These are phyloP conservation scores for Aplodontia rufa DNA, from an alignment of 2,113 vertebrate species.

Conservation along the genomic window DNA sequence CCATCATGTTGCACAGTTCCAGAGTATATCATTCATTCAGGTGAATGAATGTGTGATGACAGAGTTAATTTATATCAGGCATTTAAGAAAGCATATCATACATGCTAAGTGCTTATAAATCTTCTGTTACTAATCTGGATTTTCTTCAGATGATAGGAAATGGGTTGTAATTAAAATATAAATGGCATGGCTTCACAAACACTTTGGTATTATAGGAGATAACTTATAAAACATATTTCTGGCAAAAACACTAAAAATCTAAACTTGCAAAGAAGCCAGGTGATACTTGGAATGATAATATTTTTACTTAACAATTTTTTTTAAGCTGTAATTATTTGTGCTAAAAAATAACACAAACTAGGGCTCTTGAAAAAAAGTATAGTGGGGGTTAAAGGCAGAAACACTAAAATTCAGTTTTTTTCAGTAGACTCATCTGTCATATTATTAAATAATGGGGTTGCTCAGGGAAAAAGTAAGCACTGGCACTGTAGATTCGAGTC, in stretches of 20 bases:
- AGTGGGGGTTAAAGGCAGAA: neutral
- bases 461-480: neutral
- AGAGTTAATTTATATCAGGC: neutral
- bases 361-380: neutral
- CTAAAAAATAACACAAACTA: neutral
- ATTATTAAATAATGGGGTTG: neutral
- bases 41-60: neutral
- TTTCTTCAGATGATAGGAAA: neutral
- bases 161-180: neutral
- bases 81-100: neutral
- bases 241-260: neutral
- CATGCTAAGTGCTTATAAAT: neutral
- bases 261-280: neutral
- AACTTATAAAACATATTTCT: neutral
- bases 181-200: neutral
- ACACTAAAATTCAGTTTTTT: neutral
- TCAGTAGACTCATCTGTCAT: neutral
- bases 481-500: neutral
- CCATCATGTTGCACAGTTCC: neutral
- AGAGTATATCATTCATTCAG: neutral
- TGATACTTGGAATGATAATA: neutral
- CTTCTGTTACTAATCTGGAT: neutral
- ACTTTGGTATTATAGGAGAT: neutral
- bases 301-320: neutral
- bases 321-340: neutral